Evolutionary conservation across 2,797 vertebrate genomes (phyloP).

Genomic region (Erithacus rubecula): DNA sequence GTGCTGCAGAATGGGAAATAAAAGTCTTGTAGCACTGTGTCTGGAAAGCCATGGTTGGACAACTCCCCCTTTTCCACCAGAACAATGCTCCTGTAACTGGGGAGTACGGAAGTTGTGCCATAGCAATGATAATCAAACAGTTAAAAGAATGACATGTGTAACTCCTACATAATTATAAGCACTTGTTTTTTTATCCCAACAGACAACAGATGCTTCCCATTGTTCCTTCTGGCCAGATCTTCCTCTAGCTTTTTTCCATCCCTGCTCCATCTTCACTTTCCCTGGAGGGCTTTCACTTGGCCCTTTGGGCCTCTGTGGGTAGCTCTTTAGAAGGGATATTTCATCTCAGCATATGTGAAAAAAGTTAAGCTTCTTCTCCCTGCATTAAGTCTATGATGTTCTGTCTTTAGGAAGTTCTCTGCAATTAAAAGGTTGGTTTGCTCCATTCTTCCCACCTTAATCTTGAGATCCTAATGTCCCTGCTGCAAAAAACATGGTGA

Average conservation of each 20-base stretch:
- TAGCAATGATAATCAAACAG: background rate
- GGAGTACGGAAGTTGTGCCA: background rate
- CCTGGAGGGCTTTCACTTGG: background rate
- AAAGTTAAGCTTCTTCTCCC: background rate
- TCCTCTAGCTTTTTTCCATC: background rate
- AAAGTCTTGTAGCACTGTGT: background rate
- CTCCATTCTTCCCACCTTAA: background rate
- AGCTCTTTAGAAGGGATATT: background rate
- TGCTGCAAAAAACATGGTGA: rapidly evolving
- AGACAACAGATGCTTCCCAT: background rate
- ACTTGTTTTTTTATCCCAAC: background rate
- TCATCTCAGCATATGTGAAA: background rate
- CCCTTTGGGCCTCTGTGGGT: background rate
- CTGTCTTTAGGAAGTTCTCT: background rate
- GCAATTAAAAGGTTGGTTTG: background rate
- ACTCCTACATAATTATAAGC: background rate
- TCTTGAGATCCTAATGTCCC: background rate
- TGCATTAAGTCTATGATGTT: background rate
- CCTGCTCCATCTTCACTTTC: background rate
- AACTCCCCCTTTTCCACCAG: background rate
- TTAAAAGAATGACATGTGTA: background rate
- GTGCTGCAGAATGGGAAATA: background rate
- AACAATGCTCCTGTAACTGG: background rate
- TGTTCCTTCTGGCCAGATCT: background rate
- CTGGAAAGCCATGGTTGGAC: background rate